phyloP scores from a whole-genome alignment of 1,140 invertebrate genomes.

The Probaryconus sp. region DNA sequence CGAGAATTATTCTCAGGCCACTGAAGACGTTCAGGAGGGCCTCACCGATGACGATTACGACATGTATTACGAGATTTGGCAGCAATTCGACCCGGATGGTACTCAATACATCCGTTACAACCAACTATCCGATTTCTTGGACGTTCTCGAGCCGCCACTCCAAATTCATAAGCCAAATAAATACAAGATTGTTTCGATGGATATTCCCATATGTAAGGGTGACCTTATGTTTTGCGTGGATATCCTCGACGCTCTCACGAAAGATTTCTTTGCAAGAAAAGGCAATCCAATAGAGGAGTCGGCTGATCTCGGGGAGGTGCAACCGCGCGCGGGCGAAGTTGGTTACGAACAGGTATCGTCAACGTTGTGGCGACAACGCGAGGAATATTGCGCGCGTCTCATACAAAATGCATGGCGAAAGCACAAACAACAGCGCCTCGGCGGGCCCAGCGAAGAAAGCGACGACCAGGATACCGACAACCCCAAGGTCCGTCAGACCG shows the following conservation, averaged over 20 bases:
- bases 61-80: constrained; percentile 99
- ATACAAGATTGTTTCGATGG: constrained; percentile 99
- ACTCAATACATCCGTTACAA: constrained; percentile 97
- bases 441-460: constrained; percentile 77
- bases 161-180: constrained; percentile 99
- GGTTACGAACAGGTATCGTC: constrained; percentile 96
- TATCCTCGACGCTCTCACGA: constrained; percentile 96
- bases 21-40: constrained; percentile 98
- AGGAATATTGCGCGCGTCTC: constrained; percentile 95
- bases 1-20: constrained; percentile 97
- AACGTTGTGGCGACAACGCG: constrained; percentile 93
- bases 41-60: constrained; percentile 99
- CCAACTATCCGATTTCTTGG: constrained; percentile 95
- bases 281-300: constrained; percentile 94
- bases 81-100: constrained; percentile 98
- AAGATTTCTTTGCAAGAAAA: constrained; percentile 97
- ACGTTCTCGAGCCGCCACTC: constrained; percentile 94
- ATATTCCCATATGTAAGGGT: constrained; percentile 98
- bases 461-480: constrained; percentile 75
- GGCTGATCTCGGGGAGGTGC: constrained; percentile 88
- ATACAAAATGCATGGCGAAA: constrained; percentile 97
- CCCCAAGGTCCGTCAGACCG: constrained; percentile 82
- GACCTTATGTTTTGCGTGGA: constrained; percentile 98
- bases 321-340: constrained; percentile 86
- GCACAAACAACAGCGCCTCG: constrained; percentile 84